These are phyloP conservation scores for Plutella xylostella DNA, from an alignment of 2,888 invertebrate genomes.

Conservation along the genomic window DNA sequence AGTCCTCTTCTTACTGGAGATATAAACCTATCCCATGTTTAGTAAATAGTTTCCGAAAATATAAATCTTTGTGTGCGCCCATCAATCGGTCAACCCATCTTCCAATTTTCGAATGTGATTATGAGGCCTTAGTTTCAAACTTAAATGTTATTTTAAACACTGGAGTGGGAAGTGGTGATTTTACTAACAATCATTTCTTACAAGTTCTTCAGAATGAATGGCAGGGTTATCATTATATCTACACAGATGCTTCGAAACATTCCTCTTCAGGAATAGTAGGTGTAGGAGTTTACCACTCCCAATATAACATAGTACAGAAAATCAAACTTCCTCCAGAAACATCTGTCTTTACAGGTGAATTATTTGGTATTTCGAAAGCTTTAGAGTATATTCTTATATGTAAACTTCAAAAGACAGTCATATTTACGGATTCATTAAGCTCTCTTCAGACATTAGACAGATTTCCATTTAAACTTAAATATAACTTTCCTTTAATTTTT, in stretches of 20 bases:
- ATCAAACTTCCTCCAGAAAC: not conserved
- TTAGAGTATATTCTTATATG: not conserved
- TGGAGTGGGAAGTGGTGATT: not conserved
- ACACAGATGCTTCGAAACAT: not conserved
- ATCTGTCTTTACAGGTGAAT: not conserved
- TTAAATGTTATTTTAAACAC: not conserved
- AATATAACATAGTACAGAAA: not conserved
- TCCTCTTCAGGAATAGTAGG: not conserved
- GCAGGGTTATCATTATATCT: not conserved
- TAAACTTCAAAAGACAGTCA: not conserved
- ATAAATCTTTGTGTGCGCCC: not conserved
- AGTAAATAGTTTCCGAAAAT: not conserved
- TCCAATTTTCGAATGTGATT: not conserved
- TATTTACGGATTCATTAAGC: conserved; percentile 1
- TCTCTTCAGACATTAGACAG: not conserved
- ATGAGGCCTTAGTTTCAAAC: not conserved
- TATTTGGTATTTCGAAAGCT: not conserved
- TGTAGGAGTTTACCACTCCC: not conserved
- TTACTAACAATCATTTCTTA: not conserved
- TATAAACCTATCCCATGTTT: not conserved
- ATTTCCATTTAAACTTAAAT: not conserved
- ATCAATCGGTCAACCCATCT: not conserved
- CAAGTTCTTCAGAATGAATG: not conserved
- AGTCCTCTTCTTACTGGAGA: not conserved
- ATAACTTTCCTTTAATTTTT: not conserved